Conservation (phyloP, 2,888 invertebrate species). For the Hemistola chrysoprasaria region DNA sequence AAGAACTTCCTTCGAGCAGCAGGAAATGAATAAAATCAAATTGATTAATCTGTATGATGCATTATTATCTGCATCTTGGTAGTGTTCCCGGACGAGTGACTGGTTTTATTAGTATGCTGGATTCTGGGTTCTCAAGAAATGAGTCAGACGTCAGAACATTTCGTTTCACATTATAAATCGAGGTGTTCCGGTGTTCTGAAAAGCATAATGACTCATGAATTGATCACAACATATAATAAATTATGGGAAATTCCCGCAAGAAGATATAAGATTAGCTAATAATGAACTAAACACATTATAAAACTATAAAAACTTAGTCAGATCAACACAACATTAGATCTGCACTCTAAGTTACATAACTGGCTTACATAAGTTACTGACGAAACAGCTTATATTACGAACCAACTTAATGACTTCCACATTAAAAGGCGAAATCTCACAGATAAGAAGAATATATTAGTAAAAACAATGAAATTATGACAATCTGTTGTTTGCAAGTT, state of each 20-base stretch:
- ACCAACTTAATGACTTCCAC: conserved; percentile 59
- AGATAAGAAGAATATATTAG: too few relatives aligned
- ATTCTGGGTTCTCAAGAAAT: conserved; percentile 41
- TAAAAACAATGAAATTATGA: conserved; percentile 2
- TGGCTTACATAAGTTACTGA: conserved; percentile 65
- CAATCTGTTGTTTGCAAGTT: conserved; percentile 7
- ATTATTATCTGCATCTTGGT: conserved; percentile 32
- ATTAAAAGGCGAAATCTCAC: conserved; percentile 37
- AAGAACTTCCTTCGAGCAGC: conserved; percentile 5
- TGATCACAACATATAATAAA: conserved; percentile 29
- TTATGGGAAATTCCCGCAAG: too few relatives aligned
- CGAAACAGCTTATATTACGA: conserved; percentile 62
- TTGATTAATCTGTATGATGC: conserved; percentile 21
- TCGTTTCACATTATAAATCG: conserved; percentile 44
- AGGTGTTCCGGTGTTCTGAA: conserved; percentile 13
- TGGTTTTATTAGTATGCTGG: conserved; percentile 14
- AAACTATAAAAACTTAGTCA: conserved; percentile 11
- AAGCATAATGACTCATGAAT: conserved; percentile 21
- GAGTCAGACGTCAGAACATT: conserved; percentile 53
- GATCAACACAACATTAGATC: conserved; percentile 29
- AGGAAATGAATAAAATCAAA: conserved; percentile 6
- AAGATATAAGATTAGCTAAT: too few relatives aligned
- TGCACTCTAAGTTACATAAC: conserved; percentile 66
- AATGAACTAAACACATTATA: too few relatives aligned
- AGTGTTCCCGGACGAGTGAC: conserved; percentile 26